A percentile compares a stretch with the other conserved stretches of the same genome.
phyloP scores from a whole-genome alignment of 2,113 vertebrate genomes.

The Megaceryle torquata region DNA sequence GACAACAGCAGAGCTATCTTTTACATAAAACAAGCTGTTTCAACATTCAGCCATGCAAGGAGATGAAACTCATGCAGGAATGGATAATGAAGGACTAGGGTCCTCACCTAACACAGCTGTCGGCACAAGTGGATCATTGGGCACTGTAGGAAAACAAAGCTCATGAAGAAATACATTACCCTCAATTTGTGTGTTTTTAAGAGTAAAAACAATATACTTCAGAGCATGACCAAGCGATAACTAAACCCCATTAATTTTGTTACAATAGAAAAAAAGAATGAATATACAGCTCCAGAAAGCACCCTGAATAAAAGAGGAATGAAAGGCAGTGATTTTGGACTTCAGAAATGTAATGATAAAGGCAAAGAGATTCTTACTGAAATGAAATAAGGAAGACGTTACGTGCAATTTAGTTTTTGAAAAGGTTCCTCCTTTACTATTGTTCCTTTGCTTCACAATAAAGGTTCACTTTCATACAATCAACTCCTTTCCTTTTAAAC shows the following conservation, averaged over 20 bases:
- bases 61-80: conserved; percentile 72
- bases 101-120: conserved; percentile 99
- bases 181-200: conserved; percentile 51
- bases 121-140: conserved; percentile 98
- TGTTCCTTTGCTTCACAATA: conserved; percentile 9
- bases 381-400: conserved; percentile 10
- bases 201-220: conserved; percentile 26
- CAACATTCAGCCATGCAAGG: conserved; percentile 73
- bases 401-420: conserved; percentile 37
- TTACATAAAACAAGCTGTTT: conserved; percentile 55
- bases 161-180: conserved; percentile 76
- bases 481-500: background rate
- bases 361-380: conserved; percentile 16
- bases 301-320: background rate
- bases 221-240: conserved; percentile 16
- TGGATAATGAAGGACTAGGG: conserved; percentile 68
- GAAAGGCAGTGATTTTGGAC: conserved; percentile 36
- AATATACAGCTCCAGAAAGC: background rate
- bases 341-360: conserved; percentile 22
- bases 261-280: background rate
- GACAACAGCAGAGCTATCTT: background rate
- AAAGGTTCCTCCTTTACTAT: conserved; percentile 22
- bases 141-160: conserved; percentile 93
- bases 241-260: background rate
- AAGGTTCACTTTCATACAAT: background rate